These are phyloP conservation scores for Philaethria dido DNA, from an alignment of 2,888 invertebrate species.

Conservation along the genomic window DNA sequence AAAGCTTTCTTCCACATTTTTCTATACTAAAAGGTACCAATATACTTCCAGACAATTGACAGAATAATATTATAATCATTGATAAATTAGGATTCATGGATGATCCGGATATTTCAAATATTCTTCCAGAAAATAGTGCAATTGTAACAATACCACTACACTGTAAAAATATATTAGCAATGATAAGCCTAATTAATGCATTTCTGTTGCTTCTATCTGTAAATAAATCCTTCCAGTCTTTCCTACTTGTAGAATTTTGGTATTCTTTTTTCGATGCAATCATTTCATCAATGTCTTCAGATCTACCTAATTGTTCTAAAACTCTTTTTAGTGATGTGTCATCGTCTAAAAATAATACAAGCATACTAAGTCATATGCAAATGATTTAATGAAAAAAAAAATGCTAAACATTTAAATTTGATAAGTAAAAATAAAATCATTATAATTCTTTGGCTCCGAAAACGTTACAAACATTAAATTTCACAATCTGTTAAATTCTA, in stretches of 20 bases:
- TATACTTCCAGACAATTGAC: conserved; percentile 34
- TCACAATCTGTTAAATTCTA: too few species aligned
- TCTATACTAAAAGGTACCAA: conserved; percentile 37
- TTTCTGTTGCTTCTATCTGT: conserved; percentile 54
- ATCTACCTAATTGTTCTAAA: conserved; percentile 52
- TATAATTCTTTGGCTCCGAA: too few species aligned
- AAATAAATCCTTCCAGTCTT: conserved; percentile 53
- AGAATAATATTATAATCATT: conserved; percentile 37
- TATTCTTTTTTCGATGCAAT: conserved; percentile 43
- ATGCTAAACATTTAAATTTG: too few species aligned
- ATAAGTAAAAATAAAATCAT: too few species aligned
- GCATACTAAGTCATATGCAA: too few species aligned
- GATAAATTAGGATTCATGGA: conserved; percentile 33
- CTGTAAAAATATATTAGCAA: conserved; percentile 49
- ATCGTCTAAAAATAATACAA: conserved; percentile 48
- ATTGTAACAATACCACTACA: conserved; percentile 37
- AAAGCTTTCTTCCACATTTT: conserved; percentile 32
- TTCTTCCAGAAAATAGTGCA: conserved; percentile 33
- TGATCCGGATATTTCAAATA: conserved; percentile 40
- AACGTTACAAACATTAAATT: too few species aligned
- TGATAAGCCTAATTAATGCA: conserved; percentile 54
- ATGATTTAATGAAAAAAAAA: too few species aligned
- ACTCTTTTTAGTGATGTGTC: conserved; percentile 48
- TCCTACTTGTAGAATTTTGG: conserved; percentile 38
- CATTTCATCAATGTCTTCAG: conserved; percentile 51